phyloP scores from a whole-genome alignment of 2,797 vertebrate genomes.

The Threskiornis aethiopicus region DNA sequence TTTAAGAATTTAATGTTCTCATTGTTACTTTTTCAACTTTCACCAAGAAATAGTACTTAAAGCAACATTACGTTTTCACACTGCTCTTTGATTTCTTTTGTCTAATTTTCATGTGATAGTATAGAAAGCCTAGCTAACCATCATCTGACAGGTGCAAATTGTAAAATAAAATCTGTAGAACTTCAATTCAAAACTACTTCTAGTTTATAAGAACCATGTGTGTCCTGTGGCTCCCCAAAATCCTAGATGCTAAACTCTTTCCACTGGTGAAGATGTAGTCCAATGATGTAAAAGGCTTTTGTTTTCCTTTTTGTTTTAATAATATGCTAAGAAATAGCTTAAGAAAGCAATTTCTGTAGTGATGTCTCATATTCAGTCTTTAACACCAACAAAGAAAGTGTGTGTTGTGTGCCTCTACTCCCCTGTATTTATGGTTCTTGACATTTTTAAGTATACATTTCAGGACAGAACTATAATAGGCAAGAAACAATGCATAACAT shows the following conservation, averaged over 20 bases:
- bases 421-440: not conserved
- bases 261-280: not conserved
- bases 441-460: not conserved
- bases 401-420: not conserved
- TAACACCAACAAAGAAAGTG: not conserved
- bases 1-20: not conserved
- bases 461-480: not conserved
- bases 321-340: not conserved
- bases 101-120: not conserved
- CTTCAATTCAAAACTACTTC: not conserved
- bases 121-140: not conserved
- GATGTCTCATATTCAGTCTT: not conserved
- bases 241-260: not conserved
- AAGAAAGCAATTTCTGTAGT: not conserved
- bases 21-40: not conserved
- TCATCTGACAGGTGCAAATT: not conserved
- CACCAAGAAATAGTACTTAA: not conserved
- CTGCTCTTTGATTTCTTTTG: not conserved
- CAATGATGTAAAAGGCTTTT: not conserved
- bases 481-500: not conserved
- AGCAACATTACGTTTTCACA: not conserved
- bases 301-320: not conserved
- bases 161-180: not conserved
- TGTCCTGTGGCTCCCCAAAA: not conserved
- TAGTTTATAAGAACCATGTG: not conserved